Evolutionary conservation across 1,140 invertebrate genomes (phyloP).

Genomic region (Micrasema longulum): DNA sequence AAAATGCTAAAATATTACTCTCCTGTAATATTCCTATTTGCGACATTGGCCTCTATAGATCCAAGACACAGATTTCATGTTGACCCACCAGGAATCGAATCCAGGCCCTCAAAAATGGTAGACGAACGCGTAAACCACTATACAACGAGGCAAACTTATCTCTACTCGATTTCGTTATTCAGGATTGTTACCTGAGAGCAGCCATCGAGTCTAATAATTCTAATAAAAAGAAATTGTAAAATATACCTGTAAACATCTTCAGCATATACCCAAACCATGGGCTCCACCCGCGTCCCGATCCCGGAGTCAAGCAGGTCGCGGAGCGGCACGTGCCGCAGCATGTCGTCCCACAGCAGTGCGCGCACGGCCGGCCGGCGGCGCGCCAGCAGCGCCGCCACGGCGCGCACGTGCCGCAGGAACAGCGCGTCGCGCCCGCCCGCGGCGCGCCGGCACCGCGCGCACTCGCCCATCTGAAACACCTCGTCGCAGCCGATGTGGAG

Average conservation of each 20-base stretch:
- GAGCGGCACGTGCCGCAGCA: constrained; percentile 81
- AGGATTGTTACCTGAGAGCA: too few relatives aligned
- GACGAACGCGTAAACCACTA: too few relatives aligned
- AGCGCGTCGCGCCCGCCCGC: constrained; percentile 65
- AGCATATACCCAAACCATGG: constrained; percentile 85
- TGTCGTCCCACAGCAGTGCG: constrained; percentile 93
- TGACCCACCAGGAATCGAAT: too few relatives aligned
- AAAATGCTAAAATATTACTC: too few relatives aligned
- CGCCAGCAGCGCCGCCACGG: constrained; percentile 73
- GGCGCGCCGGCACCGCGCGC: constrained; percentile 73
- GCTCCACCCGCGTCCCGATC: constrained; percentile 83
- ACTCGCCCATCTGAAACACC: constrained; percentile 84
- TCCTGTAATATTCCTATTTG: too few relatives aligned
- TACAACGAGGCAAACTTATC: too few relatives aligned
- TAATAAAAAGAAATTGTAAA: too few relatives aligned
- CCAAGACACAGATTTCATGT: too few relatives aligned
- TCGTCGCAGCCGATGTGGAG: constrained; percentile 83
- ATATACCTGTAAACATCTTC: constrained; percentile 70
- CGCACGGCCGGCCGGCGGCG: constrained; percentile 74
- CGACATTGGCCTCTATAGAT: too few relatives aligned
- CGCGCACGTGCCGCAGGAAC: constrained; percentile 78
- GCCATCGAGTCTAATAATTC: too few relatives aligned
- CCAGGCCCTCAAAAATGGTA: too few relatives aligned
- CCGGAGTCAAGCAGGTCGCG: constrained; percentile 75
- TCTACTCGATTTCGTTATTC: too few relatives aligned